Conservation (phyloP, 2,113 vertebrate species). For the Centropus unirufus region DNA sequence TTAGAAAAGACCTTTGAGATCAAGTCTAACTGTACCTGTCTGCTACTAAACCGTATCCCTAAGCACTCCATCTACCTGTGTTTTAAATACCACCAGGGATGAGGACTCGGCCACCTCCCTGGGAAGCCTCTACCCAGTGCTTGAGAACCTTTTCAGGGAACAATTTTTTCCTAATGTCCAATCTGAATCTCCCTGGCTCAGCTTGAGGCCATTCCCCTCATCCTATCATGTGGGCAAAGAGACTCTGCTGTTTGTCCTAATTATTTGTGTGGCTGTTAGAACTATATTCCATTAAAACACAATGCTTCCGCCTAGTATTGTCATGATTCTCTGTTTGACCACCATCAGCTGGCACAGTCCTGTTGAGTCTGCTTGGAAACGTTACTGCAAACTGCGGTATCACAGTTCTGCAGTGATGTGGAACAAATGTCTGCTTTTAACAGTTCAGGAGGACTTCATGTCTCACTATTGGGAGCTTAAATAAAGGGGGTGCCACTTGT, state of each 20-base stretch:
- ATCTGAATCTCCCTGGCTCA: too few relatives aligned
- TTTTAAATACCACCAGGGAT: too few relatives aligned
- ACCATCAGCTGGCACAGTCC: not conserved
- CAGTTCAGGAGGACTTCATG: not conserved
- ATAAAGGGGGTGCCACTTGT: not conserved
- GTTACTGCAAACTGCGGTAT: not conserved
- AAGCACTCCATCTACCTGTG: too few relatives aligned
- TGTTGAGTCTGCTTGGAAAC: not conserved
- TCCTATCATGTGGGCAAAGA: too few relatives aligned
- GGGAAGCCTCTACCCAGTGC: too few relatives aligned
- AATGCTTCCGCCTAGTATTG: not conserved
- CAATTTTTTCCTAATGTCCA: too few relatives aligned
- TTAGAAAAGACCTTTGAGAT: too few relatives aligned
- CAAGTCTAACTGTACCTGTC: too few relatives aligned
- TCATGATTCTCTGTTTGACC: not conserved
- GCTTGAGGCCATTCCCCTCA: too few relatives aligned
- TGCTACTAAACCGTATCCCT: too few relatives aligned
- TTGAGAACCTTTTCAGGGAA: too few relatives aligned
- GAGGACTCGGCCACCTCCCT: too few relatives aligned
- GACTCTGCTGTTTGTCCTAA: not conserved
- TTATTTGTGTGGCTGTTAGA: not conserved
- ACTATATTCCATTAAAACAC: not conserved
- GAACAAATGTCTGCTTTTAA: slow-evolving; percentile 1
- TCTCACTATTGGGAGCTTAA: not conserved
- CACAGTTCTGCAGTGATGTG: not conserved